Percentiles rank a stretch among this genome's conserved stretches.
Conservation (phyloP, 2,113 vertebrate genomes). For the Sinocyclocheilus anshuiensis region DNA sequence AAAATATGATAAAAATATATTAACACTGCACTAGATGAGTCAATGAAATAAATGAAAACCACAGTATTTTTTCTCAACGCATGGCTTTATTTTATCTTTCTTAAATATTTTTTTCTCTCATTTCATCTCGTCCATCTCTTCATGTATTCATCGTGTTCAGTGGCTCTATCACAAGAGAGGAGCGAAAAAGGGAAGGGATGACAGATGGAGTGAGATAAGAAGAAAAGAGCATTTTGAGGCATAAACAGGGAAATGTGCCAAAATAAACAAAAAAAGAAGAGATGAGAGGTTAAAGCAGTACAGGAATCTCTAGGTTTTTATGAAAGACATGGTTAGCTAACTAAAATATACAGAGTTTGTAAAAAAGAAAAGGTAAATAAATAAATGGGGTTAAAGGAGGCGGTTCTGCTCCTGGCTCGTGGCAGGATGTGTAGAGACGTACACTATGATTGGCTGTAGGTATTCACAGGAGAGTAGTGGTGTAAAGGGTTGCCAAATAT, state of each 20-base stretch:
- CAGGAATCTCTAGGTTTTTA: constrained; percentile 33
- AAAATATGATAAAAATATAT: background rate
- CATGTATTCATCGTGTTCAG: constrained; percentile 56
- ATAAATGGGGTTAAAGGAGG: constrained; percentile 30
- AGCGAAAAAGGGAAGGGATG: constrained; percentile 54
- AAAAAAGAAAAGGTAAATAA: constrained; percentile 50
- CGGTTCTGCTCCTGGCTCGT: constrained; percentile 29
- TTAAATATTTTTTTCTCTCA: constrained; percentile 54
- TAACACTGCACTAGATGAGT: background rate
- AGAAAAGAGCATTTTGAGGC: background rate
- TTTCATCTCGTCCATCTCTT: constrained; percentile 61
- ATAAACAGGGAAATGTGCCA: background rate
- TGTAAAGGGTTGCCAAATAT: constrained; percentile 66
- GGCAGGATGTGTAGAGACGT: constrained; percentile 56
- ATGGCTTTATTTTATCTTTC: constrained; percentile 63
- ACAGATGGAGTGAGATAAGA: constrained; percentile 53
- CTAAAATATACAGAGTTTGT: constrained; percentile 37
- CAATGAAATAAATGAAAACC: constrained; percentile 25
- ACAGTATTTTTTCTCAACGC: constrained; percentile 59
- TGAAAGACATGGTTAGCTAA: background rate
- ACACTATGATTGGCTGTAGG: constrained; percentile 30
- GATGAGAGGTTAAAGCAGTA: constrained; percentile 73
- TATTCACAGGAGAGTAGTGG: constrained; percentile 65
- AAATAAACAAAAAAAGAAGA: background rate
- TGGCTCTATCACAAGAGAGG: constrained; percentile 57